phyloP scores from a whole-genome alignment of 2,888 invertebrate species.

The Steinernema hermaphroditum region DNA sequence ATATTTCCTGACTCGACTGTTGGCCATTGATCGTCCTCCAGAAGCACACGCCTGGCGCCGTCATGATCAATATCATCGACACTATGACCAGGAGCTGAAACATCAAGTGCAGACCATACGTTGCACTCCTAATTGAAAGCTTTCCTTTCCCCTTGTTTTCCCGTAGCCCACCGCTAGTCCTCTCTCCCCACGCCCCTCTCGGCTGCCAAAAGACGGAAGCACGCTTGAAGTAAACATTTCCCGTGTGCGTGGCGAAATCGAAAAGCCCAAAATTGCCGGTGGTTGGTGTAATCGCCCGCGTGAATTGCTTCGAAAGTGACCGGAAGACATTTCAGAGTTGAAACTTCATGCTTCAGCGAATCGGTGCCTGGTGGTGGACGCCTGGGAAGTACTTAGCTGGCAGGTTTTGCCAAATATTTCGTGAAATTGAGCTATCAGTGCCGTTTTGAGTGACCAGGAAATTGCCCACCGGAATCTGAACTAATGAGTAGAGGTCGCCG shows the following conservation, averaged over 20 bases:
- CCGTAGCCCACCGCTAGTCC: neutral
- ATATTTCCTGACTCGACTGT: conserved; percentile 57
- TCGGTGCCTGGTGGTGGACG: neutral
- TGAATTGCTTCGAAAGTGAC: neutral
- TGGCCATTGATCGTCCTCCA: conserved; percentile 55
- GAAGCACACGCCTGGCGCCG: conserved; percentile 66
- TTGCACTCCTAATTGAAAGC: no score
- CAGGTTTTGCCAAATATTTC: no score
- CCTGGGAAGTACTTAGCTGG: neutral
- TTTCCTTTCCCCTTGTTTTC: neutral
- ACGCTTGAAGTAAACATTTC: neutral
- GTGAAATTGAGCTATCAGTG: no score
- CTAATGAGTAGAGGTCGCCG: no score
- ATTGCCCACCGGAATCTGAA: no score
- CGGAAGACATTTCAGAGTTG: conserved; percentile 3
- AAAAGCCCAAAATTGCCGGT: conserved; percentile 4
- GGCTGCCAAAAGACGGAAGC: neutral
- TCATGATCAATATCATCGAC: conserved; percentile 62
- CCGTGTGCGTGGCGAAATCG: neutral
- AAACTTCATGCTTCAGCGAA: neutral
- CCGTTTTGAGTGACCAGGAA: no score
- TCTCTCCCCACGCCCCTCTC: no score
- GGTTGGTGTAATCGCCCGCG: neutral
- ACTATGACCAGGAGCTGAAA: conserved; percentile 59
- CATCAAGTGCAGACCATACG: neutral